Evolutionary conservation across 2,888 invertebrate genomes (phyloP).

Genomic region (Asteroscopus sphinx): DNA sequence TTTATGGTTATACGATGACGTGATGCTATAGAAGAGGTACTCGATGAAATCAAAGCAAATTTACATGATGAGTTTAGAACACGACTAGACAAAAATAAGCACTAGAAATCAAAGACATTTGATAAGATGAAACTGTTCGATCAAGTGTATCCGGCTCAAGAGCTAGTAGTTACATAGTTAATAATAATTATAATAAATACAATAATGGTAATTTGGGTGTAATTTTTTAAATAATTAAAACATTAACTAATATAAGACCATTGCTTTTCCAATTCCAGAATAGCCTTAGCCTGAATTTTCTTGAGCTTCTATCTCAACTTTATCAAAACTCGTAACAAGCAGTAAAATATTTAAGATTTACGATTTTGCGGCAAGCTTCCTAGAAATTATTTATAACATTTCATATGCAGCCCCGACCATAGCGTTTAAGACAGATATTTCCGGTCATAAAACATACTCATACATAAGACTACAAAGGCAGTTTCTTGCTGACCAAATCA

Average conservation of each 20-base stretch:
- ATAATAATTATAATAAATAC: too few relatives aligned
- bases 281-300: too few relatives aligned
- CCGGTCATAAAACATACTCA: conserved; percentile 40
- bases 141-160: too few relatives aligned
- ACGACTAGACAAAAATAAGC: conserved; percentile 5
- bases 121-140: neutral
- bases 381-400: conserved; percentile 21
- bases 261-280: too few relatives aligned
- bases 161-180: too few relatives aligned
- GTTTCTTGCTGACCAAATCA: conserved; percentile 34
- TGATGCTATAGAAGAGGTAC: conserved; percentile 10
- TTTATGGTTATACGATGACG: conserved; percentile 22
- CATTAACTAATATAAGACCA: too few relatives aligned
- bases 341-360: neutral
- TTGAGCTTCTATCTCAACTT: too few relatives aligned
- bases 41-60: conserved; percentile 28
- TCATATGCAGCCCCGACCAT: conserved; percentile 17
- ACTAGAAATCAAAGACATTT: neutral
- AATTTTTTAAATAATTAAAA: too few relatives aligned
- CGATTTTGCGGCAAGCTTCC: neutral
- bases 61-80: neutral
- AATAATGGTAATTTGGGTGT: too few relatives aligned
- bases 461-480: conserved; percentile 29
- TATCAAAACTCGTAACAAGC: neutral
- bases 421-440: conserved; percentile 34